Conservation (phyloP, 2,888 invertebrate species). For the Antheraea assamensis region DNA sequence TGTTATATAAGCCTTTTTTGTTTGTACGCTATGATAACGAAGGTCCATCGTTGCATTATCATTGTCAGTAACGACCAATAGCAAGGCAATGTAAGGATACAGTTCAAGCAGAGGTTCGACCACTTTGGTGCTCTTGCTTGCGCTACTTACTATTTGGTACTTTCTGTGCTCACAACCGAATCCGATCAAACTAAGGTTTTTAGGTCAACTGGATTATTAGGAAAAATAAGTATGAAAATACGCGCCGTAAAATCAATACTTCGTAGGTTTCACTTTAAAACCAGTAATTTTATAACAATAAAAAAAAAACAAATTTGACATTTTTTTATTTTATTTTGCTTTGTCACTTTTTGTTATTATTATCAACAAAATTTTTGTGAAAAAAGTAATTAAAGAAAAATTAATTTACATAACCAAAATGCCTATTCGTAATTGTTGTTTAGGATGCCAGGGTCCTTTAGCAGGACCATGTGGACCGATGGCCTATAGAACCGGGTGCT, state of each 20-base stretch:
- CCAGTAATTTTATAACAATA: neutral
- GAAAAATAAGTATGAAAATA: neutral
- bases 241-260: neutral
- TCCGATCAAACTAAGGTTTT: no score
- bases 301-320: neutral
- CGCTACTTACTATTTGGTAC: no score
- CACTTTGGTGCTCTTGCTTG: no score
- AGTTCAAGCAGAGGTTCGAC: no score
- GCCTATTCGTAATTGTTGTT: slow-evolving; percentile 74
- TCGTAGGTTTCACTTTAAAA: neutral
- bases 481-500: slow-evolving; percentile 43
- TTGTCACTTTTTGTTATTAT: neutral
- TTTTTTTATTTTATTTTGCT: neutral
- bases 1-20: no score
- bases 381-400: neutral
- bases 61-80: no score
- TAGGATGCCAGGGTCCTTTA: slow-evolving; percentile 66
- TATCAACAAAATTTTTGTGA: neutral
- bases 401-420: slow-evolving; percentile 37
- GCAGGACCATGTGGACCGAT: slow-evolving; percentile 57
- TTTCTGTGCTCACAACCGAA: no score
- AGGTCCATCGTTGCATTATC: no score
- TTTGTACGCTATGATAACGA: no score
- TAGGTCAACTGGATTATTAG: no score
- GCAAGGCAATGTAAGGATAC: no score